phyloP scores from a whole-genome alignment of 2,888 invertebrate genomes.

The Tetramorium bicarinatum region DNA sequence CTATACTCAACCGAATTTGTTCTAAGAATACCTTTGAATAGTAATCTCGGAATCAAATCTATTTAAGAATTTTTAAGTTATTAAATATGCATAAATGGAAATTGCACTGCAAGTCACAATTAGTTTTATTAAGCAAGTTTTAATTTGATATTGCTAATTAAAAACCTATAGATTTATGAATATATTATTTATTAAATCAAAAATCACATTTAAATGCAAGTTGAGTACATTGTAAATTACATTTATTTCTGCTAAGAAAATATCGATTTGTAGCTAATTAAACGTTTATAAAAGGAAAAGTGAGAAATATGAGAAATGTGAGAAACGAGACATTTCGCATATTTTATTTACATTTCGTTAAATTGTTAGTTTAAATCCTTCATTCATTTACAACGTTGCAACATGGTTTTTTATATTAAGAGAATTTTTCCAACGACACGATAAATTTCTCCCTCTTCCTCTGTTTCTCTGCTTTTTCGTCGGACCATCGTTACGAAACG shows the following conservation, averaged over 20 bases:
- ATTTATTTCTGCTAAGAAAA: not conserved
- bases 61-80: not conserved
- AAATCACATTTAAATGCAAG: not conserved
- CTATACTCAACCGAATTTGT: not conserved
- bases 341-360: slow-evolving; percentile 51
- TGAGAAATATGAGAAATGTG: not conserved
- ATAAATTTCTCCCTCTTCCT: slow-evolving; percentile 51
- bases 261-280: not conserved
- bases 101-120: not conserved
- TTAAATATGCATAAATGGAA: not conserved
- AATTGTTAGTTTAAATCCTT: slow-evolving; percentile 51
- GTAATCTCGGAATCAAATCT: not conserved
- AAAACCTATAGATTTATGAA: slow-evolving; percentile 7
- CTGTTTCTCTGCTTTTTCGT: slow-evolving; percentile 56
- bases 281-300: not conserved
- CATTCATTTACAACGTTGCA: slow-evolving; percentile 42
- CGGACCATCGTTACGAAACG: slow-evolving; percentile 57
- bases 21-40: slow-evolving; percentile 3
- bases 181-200: not conserved
- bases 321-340: not conserved
- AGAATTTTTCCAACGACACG: slow-evolving; percentile 35
- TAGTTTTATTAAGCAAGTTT: not conserved
- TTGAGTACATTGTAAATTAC: not conserved
- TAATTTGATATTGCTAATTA: not conserved
- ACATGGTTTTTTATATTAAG: slow-evolving; percentile 43